Conservation (phyloP, 30 jellyfish, hydroid and myxozoan species). For the Rhopilema esculentum region DNA sequence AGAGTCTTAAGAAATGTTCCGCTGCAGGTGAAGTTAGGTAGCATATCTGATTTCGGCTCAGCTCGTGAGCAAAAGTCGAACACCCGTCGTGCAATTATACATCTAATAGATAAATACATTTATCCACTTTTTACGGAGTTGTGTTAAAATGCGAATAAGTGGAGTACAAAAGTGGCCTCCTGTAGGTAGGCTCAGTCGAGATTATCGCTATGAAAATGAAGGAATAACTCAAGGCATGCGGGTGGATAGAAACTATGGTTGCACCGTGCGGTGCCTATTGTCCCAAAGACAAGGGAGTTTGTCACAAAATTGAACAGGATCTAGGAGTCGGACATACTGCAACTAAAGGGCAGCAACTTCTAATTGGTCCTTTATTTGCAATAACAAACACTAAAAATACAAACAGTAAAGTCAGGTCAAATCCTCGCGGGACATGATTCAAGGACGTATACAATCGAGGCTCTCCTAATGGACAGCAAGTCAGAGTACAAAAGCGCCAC, state of each 20-base stretch:
- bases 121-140: background rate
- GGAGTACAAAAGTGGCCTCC: background rate
- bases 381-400: background rate
- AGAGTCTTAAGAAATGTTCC: background rate
- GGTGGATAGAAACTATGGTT: background rate
- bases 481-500: background rate
- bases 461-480: background rate
- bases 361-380: constrained; percentile 30
- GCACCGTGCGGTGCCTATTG: background rate
- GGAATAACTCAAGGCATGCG: background rate
- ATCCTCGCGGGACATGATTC: background rate
- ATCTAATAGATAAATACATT: background rate
- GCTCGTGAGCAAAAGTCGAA: background rate
- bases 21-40: background rate
- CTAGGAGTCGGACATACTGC: constrained; percentile 30
- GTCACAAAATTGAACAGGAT: background rate
- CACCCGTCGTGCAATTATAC: background rate
- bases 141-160: background rate
- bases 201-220: background rate
- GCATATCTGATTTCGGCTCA: background rate
- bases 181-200: background rate
- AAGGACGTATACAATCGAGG: background rate
- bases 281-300: constrained; percentile 24
- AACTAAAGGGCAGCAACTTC: background rate
- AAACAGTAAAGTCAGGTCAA: background rate